Evolutionary conservation across 2,888 invertebrate species (phyloP).

Genomic region (Hypena proboscidalis): DNA sequence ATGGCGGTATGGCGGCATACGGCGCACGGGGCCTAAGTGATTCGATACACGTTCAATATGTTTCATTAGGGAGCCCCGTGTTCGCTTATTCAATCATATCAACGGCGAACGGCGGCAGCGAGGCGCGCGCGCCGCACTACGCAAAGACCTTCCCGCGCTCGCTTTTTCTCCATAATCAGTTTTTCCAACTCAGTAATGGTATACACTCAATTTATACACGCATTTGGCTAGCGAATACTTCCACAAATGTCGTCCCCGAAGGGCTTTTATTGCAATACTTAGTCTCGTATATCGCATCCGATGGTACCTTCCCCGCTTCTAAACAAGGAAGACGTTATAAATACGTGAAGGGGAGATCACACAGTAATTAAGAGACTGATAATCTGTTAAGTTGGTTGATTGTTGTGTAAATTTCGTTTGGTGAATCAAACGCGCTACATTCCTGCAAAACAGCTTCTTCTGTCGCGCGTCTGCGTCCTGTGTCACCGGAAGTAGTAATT

Average conservation of each 20-base stretch:
- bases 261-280: slow-evolving; percentile 37
- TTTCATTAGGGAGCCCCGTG: slow-evolving; percentile 80
- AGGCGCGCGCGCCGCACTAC: slow-evolving; percentile 61
- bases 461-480: slow-evolving; percentile 76
- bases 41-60: slow-evolving; percentile 85
- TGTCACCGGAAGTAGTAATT: slow-evolving; percentile 85
- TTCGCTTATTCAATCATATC: slow-evolving; percentile 83
- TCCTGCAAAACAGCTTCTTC: slow-evolving; percentile 63
- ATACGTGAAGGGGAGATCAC: slow-evolving; percentile 9
- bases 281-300: slow-evolving; percentile 20
- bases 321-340: too few relatives aligned
- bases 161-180: slow-evolving; percentile 76
- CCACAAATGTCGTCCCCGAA: slow-evolving; percentile 43
- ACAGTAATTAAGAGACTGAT: slow-evolving; percentile 41
- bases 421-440: slow-evolving; percentile 54
- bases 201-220: slow-evolving; percentile 66
- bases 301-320: slow-evolving; percentile 19
- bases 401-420: slow-evolving; percentile 62
- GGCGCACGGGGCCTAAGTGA: slow-evolving; percentile 82
- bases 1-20: too few relatives aligned
- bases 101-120: slow-evolving; percentile 61
- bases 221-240: slow-evolving; percentile 44
- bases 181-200: slow-evolving; percentile 71
- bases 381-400: slow-evolving; percentile 47
- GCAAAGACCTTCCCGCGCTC: slow-evolving; percentile 60